A percentile compares a stretch with the other conserved stretches of the same genome.
Conservation (phyloP, 1,140 invertebrate genomes). For the Drosophila paulistorum region DNA sequence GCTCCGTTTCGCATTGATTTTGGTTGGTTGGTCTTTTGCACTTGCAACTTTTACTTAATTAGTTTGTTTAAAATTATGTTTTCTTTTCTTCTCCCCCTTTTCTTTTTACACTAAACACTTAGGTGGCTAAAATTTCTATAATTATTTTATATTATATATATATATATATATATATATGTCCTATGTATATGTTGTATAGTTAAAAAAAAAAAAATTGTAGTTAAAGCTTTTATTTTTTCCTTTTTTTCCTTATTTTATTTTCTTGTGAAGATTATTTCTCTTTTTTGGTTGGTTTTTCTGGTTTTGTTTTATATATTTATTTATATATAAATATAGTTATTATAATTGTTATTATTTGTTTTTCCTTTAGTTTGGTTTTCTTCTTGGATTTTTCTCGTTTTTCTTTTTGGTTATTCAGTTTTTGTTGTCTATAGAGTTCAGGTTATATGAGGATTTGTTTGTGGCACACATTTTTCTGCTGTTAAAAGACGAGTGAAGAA, state of each 20-base stretch:
- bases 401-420: conserved; percentile 33
- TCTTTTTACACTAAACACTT: conserved; percentile 65
- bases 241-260: conserved; percentile 25
- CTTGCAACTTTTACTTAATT: conserved; percentile 68
- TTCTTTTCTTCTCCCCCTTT: not conserved
- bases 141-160: conserved; percentile 45
- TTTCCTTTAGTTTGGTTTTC: conserved; percentile 12
- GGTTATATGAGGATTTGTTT: conserved; percentile 75
- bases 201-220: conserved; percentile 75
- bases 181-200: conserved; percentile 77
- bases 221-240: conserved; percentile 72
- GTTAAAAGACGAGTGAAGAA: conserved; percentile 63
- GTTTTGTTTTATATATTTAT: conserved; percentile 27
- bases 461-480: conserved; percentile 74
- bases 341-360: conserved; percentile 30
- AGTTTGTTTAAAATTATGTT: conserved; percentile 49
- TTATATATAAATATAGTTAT: conserved; percentile 15
- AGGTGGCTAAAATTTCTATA: conserved; percentile 53
- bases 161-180: conserved; percentile 51
- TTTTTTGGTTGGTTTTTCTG: conserved; percentile 20
- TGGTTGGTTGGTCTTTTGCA: conserved; percentile 65
- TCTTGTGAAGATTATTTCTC: conserved; percentile 29
- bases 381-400: conserved; percentile 9
- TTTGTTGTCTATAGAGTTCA: conserved; percentile 70
- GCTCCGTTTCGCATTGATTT: conserved; percentile 13